Evolutionary conservation across 2,797 vertebrate genomes (phyloP).

Genomic region (Amblyraja radiata): DNA sequence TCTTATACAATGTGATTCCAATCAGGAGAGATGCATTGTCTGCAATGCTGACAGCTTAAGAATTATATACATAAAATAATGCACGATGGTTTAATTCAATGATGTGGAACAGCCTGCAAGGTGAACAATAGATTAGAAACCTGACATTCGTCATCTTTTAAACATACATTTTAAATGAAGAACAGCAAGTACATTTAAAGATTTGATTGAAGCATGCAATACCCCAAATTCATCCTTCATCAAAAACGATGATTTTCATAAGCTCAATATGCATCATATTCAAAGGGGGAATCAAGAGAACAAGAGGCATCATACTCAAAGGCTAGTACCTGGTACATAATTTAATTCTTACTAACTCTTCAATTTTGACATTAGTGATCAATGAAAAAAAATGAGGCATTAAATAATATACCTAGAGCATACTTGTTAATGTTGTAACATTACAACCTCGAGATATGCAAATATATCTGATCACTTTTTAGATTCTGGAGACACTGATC

Average conservation of each 20-base stretch:
- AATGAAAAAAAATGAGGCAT: not conserved
- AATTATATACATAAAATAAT: not conserved
- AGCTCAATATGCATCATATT: not conserved
- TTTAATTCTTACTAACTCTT: not conserved
- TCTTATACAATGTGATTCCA: not conserved
- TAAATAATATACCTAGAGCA: not conserved
- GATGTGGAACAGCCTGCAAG: not conserved
- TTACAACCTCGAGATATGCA: not conserved
- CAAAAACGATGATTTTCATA: no score
- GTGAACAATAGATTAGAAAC: not conserved
- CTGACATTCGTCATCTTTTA: not conserved
- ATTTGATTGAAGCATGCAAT: no score
- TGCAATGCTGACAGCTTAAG: not conserved
- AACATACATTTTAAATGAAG: not conserved
- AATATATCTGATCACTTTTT: not conserved
- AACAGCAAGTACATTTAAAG: not conserved
- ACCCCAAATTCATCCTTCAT: not conserved
- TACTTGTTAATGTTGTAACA: not conserved
- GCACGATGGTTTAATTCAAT: not conserved
- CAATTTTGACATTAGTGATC: not conserved
- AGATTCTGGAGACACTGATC: not conserved
- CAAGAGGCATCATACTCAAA: not conserved
- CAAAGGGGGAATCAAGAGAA: not conserved
- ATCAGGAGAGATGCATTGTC: not conserved
- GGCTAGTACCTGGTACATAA: not conserved